phyloP scores from a whole-genome alignment of 2,888 invertebrate species.

The Muscina levida region DNA sequence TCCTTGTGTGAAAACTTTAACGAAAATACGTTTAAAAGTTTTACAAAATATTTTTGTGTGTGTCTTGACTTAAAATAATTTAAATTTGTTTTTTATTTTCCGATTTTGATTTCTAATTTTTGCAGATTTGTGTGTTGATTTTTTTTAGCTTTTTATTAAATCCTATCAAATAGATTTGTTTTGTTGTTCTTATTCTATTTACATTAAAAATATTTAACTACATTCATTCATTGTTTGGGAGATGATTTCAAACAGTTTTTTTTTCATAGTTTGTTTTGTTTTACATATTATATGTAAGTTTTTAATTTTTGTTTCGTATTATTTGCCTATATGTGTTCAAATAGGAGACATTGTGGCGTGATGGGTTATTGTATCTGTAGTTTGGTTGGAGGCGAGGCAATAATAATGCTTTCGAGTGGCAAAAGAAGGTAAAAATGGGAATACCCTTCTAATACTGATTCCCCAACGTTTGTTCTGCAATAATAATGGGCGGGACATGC shows the following conservation, averaged over 20 bases:
- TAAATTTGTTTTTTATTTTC: slow-evolving; percentile 24
- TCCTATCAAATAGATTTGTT: no score
- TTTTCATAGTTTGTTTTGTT: neutral
- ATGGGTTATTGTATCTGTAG: no score
- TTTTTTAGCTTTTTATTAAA: neutral
- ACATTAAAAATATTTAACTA: slow-evolving; percentile 59
- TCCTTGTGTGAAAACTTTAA: neutral
- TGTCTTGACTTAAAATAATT: slow-evolving; percentile 27
- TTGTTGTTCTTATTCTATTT: slow-evolving; percentile 46
- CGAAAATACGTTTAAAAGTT: slow-evolving; percentile 5
- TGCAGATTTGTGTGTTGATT: neutral
- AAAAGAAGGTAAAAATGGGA: no score
- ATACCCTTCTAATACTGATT: no score
- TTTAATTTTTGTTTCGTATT: slow-evolving; percentile 14
- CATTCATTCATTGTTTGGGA: slow-evolving; percentile 46
- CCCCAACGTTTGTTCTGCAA: no score
- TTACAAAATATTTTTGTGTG: slow-evolving; percentile 21
- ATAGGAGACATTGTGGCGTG: slow-evolving; percentile 27
- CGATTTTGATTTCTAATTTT: neutral
- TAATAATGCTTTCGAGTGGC: no score
- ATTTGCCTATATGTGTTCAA: slow-evolving; percentile 20
- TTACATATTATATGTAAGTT: neutral
- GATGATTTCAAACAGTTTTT: slow-evolving; percentile 13
- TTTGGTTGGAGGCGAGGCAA: no score
- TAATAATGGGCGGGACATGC: no score